A percentile compares a stretch with the other conserved stretches of the same genome.
These are phyloP conservation scores for Pithys albifrons DNA, from an alignment of 2,113 vertebrate species.

Conservation along the genomic window DNA sequence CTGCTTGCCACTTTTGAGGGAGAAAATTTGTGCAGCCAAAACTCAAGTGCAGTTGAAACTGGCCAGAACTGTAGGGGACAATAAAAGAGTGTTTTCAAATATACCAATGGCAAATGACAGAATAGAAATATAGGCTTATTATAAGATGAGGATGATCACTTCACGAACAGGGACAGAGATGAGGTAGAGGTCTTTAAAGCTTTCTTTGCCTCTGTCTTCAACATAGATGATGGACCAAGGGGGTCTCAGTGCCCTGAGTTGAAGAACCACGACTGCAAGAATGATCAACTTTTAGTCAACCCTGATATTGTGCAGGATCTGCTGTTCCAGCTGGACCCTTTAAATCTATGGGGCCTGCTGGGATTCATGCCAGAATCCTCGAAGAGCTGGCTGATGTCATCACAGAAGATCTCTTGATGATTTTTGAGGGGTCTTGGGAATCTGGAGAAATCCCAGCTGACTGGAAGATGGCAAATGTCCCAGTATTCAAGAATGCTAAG, in stretches of 20 bases:
- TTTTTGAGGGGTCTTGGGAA: not conserved
- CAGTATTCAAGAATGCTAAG: not conserved
- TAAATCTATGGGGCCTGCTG: not conserved
- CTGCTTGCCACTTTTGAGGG: not conserved
- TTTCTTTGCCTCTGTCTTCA: not conserved
- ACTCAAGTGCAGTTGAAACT: not conserved
- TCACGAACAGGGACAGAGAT: not conserved
- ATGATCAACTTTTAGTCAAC: not conserved
- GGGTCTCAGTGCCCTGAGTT: not conserved
- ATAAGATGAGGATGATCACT: not conserved
- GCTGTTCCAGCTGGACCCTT: not conserved
- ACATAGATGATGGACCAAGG: not conserved
- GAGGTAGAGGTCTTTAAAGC: not conserved
- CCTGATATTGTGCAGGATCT: not conserved
- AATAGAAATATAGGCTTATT: not conserved
- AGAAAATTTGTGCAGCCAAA: not conserved
- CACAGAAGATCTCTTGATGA: not conserved
- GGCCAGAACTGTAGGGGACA: not conserved
- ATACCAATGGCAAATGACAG: not conserved
- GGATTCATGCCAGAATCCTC: not conserved
- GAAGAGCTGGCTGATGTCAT: not conserved
- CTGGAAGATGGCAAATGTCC: not conserved
- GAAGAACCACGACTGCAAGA: not conserved
- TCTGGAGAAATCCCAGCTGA: not conserved
- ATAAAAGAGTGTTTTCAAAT: not conserved